Percentiles rank a stretch among this genome's conserved stretches.
These are phyloP conservation scores for Enteromius viviparus DNA, from an alignment of 2,797 vertebrate genomes.

Conservation along the genomic window DNA sequence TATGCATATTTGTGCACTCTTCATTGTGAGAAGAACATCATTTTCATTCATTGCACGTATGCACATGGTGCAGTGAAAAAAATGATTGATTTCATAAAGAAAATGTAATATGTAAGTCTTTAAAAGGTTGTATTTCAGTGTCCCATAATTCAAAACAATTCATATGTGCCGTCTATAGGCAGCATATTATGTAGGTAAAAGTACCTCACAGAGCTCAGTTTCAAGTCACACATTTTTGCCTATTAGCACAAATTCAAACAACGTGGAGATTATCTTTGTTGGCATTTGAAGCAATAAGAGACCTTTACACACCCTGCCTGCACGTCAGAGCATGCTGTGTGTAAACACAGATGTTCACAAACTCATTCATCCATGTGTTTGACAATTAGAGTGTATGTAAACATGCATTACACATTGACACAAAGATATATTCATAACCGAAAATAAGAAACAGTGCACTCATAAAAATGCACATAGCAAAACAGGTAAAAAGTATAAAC, in stretches of 20 bases:
- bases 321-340: slow-evolving; percentile 12
- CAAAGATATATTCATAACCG: slow-evolving; percentile 4
- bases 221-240: slow-evolving; percentile 65
- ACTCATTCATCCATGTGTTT: slow-evolving; percentile 16
- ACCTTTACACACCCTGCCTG: slow-evolving; percentile 46
- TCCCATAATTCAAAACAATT: background rate
- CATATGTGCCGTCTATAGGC: background rate
- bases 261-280: slow-evolving; percentile 62
- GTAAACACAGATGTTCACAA: slow-evolving; percentile 42
- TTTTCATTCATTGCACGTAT: background rate
- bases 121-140: background rate
- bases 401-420: slow-evolving; percentile 15
- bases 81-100: background rate
- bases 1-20: background rate
- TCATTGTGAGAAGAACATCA: background rate
- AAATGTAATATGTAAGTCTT: too few relatives aligned
- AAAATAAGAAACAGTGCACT: background rate
- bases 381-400: slow-evolving; percentile 11
- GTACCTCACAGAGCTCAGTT: slow-evolving; percentile 15
- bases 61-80: background rate
- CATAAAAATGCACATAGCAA: slow-evolving; percentile 10
- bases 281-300: slow-evolving; percentile 58
- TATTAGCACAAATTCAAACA: slow-evolving; percentile 57
- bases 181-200: background rate
- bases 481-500: background rate